Evolutionary conservation across 2,113 vertebrate genomes (phyloP), one percentile per base, ranked within the genome.

Genomic region (Pteruthius melanotis): DNA sequence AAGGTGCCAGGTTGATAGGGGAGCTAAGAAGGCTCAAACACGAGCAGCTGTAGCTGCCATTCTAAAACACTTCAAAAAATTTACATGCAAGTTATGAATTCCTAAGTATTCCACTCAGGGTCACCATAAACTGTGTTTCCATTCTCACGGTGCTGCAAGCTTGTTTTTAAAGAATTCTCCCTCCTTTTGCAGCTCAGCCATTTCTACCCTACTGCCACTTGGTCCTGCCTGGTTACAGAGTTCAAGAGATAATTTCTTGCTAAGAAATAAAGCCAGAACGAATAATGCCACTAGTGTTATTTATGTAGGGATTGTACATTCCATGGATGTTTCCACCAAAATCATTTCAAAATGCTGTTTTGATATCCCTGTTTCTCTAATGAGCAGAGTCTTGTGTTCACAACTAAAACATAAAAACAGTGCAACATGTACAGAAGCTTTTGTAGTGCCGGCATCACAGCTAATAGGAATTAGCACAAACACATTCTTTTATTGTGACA

Each of bases 401-500:
- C 33, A 85, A 76, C 40, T 37, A 26, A 79, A 91, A 72, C 52
- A 81, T 53, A 63, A 70, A 76, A 84, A 37, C 68, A 95, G 83
- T 2, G 53, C 21, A 70, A 83, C 68, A 80, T 22, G 72, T 6
- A 70, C 65, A 91, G 79, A 94, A 83, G 72, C 61, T 69, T 94
- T 82, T 65, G 31, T 37, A 92, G 28, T 21, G 76, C 76, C 7
- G 0, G 50, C 85, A 83, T 74, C 66, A 45, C 52, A 78, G 90
- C 65, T 47, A 86, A 45, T 0, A 93, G 53, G 79, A 92, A 86
- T 68, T 42, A 60, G 71, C 37, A 92, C 92, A 94, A 90, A 95
- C 88, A 37, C 93, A 94, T 96, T 94, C 76, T 90, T 96, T 69
- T 90, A 93, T 57, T 90, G 68, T 93, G 92, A 95, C 89, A 65